A percentile compares a stretch with the other conserved stretches of the same genome.
phyloP scores from a whole-genome alignment of 2,797 vertebrate genomes.

The Epinephelus awoara region DNA sequence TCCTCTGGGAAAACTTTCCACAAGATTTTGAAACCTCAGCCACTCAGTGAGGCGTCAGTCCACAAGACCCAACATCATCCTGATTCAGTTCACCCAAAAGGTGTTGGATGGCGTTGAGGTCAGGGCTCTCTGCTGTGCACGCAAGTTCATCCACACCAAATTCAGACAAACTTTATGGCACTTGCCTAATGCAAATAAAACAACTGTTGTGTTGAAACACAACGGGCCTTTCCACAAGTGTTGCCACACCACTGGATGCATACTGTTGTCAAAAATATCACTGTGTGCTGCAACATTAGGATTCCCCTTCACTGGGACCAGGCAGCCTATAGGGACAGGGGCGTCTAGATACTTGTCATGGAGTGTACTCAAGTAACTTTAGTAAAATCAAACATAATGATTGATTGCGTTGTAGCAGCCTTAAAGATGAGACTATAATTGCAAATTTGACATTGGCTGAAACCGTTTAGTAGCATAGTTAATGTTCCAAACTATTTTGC shows the following conservation, averaged over 20 bases:
- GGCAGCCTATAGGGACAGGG: not conserved
- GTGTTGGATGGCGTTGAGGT: constrained; percentile 9
- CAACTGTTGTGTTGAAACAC: constrained; percentile 17
- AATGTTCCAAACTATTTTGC: not conserved
- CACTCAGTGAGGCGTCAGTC: not conserved
- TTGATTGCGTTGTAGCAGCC: not conserved
- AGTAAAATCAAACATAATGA: not conserved
- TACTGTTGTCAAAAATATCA: constrained; percentile 6
- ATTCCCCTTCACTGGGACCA: constrained; percentile 16
- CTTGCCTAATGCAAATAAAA: constrained; percentile 27
- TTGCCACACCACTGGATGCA: constrained; percentile 20
- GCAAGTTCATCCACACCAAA: constrained; percentile 4
- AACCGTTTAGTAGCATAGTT: not conserved
- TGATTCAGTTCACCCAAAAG: constrained; percentile 12
- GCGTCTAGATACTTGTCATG: not conserved
- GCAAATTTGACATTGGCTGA: not conserved
- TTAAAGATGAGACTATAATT: not conserved
- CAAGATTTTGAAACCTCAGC: constrained; percentile 6
- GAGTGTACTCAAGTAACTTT: not conserved
- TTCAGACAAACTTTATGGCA: constrained; percentile 17
- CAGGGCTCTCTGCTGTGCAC: constrained; percentile 5
- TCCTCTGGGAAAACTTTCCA: constrained; percentile 7
- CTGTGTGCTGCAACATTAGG: constrained; percentile 5
- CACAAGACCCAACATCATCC: not conserved
- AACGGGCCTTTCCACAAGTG: constrained; percentile 10